These are phyloP conservation scores for Arctia plantaginis DNA, from an alignment of 2,888 invertebrate species.

Conservation along the genomic window DNA sequence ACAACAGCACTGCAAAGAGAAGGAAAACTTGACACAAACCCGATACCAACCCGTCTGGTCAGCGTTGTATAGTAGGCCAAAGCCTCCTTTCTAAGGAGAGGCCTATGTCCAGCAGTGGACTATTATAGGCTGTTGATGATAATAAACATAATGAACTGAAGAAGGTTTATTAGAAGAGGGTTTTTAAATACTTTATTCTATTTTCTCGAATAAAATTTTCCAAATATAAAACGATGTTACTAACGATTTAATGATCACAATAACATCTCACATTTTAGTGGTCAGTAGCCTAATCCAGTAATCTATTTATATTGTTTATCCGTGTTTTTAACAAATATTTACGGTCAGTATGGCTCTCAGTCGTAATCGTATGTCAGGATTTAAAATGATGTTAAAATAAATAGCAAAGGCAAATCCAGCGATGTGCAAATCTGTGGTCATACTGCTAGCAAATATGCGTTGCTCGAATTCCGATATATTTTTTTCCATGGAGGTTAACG, in stretches of 20 bases:
- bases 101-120: too few species aligned
- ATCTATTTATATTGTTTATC: slow-evolving; percentile 65
- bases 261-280: slow-evolving; percentile 40
- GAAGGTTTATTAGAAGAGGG: too few species aligned
- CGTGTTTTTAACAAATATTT: slow-evolving; percentile 75
- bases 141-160: too few species aligned
- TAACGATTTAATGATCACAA: slow-evolving; percentile 26
- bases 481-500: background rate
- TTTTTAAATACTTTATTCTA: too few species aligned
- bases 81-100: too few species aligned
- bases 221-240: slow-evolving; percentile 1
- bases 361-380: slow-evolving; percentile 76
- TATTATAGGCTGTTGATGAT: too few species aligned
- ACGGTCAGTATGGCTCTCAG: slow-evolving; percentile 64
- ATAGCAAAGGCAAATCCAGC: slow-evolving; percentile 67
- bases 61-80: too few species aligned
- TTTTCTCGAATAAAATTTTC: background rate
- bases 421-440: slow-evolving; percentile 41
- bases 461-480: background rate
- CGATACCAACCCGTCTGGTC: too few species aligned
- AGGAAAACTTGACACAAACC: too few species aligned
- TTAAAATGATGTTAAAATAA: slow-evolving; percentile 75
- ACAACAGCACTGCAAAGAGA: too few species aligned
- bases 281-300: slow-evolving; percentile 54
- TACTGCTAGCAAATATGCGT: slow-evolving; percentile 30